These are phyloP conservation scores for Pteropus rufus DNA, from an alignment of 2,797 vertebrate genomes.

Conservation along the genomic window DNA sequence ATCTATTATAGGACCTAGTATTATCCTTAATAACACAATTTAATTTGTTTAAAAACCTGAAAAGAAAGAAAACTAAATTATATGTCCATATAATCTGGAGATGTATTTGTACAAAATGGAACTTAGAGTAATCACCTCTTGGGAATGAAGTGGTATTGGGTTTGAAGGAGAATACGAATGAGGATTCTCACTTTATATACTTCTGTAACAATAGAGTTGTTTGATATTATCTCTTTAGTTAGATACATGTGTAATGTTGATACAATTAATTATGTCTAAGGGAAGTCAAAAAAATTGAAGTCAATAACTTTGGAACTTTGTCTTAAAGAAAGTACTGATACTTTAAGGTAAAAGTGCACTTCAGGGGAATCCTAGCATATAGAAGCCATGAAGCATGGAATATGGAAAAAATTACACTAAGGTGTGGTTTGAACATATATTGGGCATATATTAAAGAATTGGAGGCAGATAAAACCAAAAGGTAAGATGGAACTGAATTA, in stretches of 20 bases:
- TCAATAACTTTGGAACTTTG: neutral
- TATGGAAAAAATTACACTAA: neutral
- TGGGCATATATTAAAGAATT: neutral
- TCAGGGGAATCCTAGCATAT: neutral
- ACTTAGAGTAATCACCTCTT: neutral
- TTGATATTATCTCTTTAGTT: neutral
- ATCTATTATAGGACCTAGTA: neutral
- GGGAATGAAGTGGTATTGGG: neutral
- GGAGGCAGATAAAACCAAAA: neutral
- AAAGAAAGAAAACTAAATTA: neutral
- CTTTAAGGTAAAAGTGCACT: neutral
- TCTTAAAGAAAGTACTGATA: neutral
- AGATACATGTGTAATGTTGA: neutral
- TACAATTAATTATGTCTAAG: neutral
- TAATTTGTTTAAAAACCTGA: neutral
- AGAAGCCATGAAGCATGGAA: neutral
- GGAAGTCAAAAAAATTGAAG: neutral
- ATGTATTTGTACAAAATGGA: neutral
- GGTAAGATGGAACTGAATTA: neutral
- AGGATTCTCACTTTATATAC: neutral
- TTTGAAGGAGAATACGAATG: neutral
- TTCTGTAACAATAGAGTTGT: neutral
- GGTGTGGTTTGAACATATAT: neutral
- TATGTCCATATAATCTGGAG: neutral
- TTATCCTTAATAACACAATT: neutral